These are phyloP conservation scores for Arremon aurantiirostris DNA, from an alignment of 2,797 vertebrate species.

Conservation along the genomic window DNA sequence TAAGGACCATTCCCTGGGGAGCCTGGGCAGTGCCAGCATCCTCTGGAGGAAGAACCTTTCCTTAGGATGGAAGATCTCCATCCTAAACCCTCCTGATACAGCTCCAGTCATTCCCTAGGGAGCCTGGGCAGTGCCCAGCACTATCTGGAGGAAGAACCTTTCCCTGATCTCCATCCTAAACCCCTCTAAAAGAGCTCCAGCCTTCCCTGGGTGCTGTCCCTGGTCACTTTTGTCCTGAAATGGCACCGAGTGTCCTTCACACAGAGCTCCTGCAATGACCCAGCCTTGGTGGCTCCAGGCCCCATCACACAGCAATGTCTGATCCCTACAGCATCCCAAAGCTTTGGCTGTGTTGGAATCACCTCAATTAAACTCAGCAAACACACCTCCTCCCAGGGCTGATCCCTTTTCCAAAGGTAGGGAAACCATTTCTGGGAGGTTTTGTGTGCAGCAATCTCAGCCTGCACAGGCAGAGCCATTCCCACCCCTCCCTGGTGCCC, in stretches of 20 bases:
- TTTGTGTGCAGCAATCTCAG: not conserved
- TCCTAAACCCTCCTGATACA: too few species aligned
- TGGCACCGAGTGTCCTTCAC: not conserved
- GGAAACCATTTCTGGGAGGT: not conserved
- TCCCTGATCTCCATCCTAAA: rapidly evolving
- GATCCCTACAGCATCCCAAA: not conserved
- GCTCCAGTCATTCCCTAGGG: too few species aligned
- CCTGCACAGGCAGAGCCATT: rapidly evolving
- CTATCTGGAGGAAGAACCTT: not conserved
- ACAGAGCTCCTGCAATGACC: not conserved
- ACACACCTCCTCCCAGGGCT: not conserved
- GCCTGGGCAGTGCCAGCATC: too few species aligned
- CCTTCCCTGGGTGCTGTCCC: not conserved
- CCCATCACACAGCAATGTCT: rapidly evolving
- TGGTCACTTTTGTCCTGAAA: not conserved
- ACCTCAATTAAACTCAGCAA: not conserved
- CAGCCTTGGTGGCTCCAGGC: not conserved
- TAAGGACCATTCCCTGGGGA: too few species aligned
- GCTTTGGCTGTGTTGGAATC: not conserved
- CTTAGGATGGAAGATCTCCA: too few species aligned
- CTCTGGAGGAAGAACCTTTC: too few species aligned
- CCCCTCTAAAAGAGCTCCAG: not conserved
- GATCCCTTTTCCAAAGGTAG: not conserved
- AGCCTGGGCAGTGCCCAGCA: not conserved
- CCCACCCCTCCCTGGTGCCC: rapidly evolving